phyloP scores from a whole-genome alignment of 2,888 invertebrate genomes.

The Pseudoips prasinana region DNA sequence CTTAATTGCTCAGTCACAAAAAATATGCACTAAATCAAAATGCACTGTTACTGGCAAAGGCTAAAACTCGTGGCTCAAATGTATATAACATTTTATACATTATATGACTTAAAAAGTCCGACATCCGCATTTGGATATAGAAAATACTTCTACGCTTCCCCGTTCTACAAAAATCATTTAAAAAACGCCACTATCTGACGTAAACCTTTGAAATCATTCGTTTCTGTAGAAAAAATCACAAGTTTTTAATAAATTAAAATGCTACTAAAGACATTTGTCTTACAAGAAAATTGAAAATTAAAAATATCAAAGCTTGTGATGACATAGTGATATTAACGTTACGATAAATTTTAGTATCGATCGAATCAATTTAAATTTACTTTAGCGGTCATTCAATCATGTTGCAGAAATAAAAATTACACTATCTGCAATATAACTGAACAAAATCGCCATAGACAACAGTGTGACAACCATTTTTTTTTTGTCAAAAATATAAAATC shows the following conservation, averaged over 20 bases:
- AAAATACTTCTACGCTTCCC: conserved; percentile 18
- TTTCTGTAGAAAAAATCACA: conserved; percentile 30
- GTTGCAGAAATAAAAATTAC: conserved; percentile 5
- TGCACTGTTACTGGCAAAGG: conserved; percentile 74
- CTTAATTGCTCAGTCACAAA: conserved; percentile 52
- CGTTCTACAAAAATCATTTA: conserved; percentile 25
- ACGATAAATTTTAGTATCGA: conserved; percentile 19
- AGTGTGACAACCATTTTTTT: conserved; percentile 36
- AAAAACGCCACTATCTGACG: conserved; percentile 15
- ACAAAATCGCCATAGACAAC: conserved; percentile 24
- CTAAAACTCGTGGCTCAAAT: conserved; percentile 33
- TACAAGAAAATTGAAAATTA: conserved; percentile 19
- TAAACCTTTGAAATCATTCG: conserved; percentile 12
- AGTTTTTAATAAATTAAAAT: conserved; percentile 33
- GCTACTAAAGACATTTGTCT: conserved; percentile 31
- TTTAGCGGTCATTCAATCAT: conserved; percentile 8
- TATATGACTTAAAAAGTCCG: conserved; percentile 31
- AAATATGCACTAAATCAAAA: conserved; percentile 59
- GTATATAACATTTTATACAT: conserved; percentile 49
- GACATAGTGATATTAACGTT: conserved; percentile 20
- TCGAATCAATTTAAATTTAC: conserved; percentile 25
- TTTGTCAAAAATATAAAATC: conserved; percentile 26
- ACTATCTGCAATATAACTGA: conserved; percentile 8
- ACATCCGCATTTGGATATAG: conserved; percentile 20
- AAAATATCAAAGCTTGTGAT: conserved; percentile 32